Evolutionary conservation across 2,113 vertebrate species (phyloP), one percentile per base, ranked within the genome.

Genomic region (Proteles cristata): DNA sequence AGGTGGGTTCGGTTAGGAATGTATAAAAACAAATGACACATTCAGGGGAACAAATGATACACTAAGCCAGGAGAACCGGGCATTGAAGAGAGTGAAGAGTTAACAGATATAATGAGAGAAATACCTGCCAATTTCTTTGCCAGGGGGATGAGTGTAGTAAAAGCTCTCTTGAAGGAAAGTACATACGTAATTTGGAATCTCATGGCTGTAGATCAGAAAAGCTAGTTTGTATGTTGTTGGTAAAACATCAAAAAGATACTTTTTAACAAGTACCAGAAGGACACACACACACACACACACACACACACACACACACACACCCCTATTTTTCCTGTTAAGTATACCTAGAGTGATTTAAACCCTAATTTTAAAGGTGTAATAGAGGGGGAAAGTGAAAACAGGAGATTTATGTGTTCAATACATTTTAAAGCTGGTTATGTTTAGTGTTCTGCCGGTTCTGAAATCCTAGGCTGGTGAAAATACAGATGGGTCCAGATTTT

Each of bases 381-480:
- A 31, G 33, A 77, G 73, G 58, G 83, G 45, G 63, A 43, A 65
- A 68, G 58, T 68, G 16, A 35, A 76, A 39, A 81, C 9, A 79
- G 58, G 68, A 94, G 43, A 21, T n/a, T 33, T 33, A 2, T 69
- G 21, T 73, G 81, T 94, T 96, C 39, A 73, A 6, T 48, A 55
- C 28, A 3, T 76, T 93, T 84, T 25, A 31, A 90, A 71, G 35
- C 15, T 76, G 81, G 31, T 69, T 81, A 58, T 69, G 31, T 85
- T 95, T 86, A 63, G 39, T 93, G 26, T 96, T 84, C 48, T 39
- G 43, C 45, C 82, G 48, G 33, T 94, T 91, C 55, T 94, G 50
- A 94, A 93, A 65, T 93, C 73, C 33, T 87, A 84, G 48, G 55
- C 69, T 81, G 69, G 61, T 77, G 94, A 88, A 82, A 95, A 73